Conservation (phyloP, 2,113 vertebrate genomes). For the Thalassarche chlororhynchos region DNA sequence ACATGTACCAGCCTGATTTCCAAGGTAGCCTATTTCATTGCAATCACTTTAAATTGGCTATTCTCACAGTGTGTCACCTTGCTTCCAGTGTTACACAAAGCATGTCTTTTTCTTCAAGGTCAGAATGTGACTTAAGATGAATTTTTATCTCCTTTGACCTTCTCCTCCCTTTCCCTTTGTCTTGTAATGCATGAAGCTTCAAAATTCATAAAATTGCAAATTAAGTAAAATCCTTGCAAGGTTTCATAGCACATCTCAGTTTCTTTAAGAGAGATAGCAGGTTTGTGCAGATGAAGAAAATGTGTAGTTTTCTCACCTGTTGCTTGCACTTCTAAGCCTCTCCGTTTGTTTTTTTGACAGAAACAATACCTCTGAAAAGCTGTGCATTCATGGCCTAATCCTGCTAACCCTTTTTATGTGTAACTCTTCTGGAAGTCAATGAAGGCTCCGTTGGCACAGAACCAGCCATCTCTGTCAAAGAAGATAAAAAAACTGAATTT, state of each 20-base stretch:
- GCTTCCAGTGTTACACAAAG: neutral
- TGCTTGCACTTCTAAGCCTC: neutral
- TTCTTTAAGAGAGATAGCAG: neutral
- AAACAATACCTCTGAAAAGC: neutral
- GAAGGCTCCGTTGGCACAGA: neutral
- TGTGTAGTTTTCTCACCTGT: neutral
- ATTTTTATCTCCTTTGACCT: neutral
- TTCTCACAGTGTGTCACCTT: neutral
- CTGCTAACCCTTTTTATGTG: neutral
- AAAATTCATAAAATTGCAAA: neutral
- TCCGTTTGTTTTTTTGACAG: neutral
- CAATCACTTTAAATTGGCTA: neutral
- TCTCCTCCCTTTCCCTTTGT: neutral
- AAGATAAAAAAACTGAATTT: neutral
- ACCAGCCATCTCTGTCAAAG: neutral
- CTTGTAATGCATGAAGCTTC: neutral
- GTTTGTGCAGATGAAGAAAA: neutral
- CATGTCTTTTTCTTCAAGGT: neutral
- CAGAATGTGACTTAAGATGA: neutral
- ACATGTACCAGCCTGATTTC: neutral
- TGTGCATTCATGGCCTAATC: neutral
- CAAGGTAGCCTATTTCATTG: neutral
- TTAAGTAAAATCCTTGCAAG: neutral
- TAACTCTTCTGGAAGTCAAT: neutral
- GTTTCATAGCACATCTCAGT: neutral